A percentile compares a stretch with the other conserved stretches of the same genome.
Conservation (phyloP, 2,888 invertebrate genomes). For the Atethmia centrago region DNA sequence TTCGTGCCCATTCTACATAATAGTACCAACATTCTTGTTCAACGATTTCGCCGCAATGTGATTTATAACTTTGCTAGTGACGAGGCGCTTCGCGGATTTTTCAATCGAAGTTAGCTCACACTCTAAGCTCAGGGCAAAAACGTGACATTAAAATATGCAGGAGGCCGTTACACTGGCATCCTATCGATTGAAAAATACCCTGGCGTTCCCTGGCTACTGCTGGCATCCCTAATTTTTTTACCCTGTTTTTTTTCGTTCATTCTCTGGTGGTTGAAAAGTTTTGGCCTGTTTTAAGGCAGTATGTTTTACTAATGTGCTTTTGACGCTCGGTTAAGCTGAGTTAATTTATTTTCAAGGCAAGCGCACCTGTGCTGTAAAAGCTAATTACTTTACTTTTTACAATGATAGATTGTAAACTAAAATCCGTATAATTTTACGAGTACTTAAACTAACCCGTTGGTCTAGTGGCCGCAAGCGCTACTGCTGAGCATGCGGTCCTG, state of each 20-base stretch:
- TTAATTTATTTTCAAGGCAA: conserved; percentile 30
- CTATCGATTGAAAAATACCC: conserved; percentile 65
- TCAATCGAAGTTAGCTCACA: conserved; percentile 74
- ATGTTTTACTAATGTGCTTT: conserved; percentile 34
- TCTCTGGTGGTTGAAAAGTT: conserved; percentile 42
- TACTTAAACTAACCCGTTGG: no score
- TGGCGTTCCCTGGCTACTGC: conserved; percentile 22
- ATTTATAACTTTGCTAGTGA: conserved; percentile 75
- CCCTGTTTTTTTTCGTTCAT: conserved; percentile 29
- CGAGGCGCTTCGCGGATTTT: conserved; percentile 73
- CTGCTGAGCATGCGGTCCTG: no score
- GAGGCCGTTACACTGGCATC: conserved; percentile 58
- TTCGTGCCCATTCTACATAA: conserved; percentile 52
- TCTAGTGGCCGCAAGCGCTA: no score
- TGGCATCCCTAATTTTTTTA: conserved; percentile 42
- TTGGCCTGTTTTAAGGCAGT: conserved; percentile 16
- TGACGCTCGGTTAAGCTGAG: conserved; percentile 5
- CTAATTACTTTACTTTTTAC: not conserved
- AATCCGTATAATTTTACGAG: no score
- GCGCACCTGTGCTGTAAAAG: not conserved
- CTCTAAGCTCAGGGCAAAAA: conserved; percentile 68
- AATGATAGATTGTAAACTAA: no score
- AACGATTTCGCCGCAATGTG: conserved; percentile 68
- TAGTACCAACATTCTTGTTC: conserved; percentile 64
- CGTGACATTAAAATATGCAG: conserved; percentile 79